These are phyloP conservation scores for Zophobas atratus DNA, from an alignment of 1,140 invertebrate genomes.

Conservation along the genomic window DNA sequence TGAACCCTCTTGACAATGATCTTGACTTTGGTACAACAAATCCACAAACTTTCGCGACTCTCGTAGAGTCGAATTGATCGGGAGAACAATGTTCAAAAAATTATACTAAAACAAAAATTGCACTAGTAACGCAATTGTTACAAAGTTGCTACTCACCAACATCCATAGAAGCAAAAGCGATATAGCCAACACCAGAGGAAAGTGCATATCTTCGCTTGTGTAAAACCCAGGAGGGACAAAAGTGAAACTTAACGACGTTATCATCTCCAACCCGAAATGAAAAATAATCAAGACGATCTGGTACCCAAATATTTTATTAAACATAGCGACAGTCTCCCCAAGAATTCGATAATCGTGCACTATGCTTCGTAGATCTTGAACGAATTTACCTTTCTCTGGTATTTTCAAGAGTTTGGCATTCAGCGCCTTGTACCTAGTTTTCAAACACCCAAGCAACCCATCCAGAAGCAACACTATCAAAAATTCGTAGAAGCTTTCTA, in stretches of 20 bases:
- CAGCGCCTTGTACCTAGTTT: background rate
- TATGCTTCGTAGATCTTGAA: background rate
- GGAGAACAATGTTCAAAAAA: background rate
- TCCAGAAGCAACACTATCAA: too few species aligned
- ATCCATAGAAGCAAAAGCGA: background rate
- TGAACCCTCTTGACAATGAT: background rate
- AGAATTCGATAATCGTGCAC: background rate
- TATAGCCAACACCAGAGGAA: background rate
- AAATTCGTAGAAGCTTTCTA: too few species aligned
- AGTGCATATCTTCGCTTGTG: background rate
- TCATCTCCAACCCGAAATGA: too few species aligned
- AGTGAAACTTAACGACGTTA: background rate
- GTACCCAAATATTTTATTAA: conserved; percentile 7
- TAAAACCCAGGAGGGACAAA: background rate
- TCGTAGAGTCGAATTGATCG: background rate
- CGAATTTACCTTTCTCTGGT: background rate
- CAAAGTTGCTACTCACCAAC: background rate
- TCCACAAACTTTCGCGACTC: background rate
- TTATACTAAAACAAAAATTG: background rate
- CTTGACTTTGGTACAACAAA: background rate
- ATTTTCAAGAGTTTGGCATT: background rate
- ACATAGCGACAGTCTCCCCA: background rate
- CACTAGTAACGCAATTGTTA: too few species aligned
- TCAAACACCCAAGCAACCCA: background rate
- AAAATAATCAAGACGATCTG: background rate